Base-by-base conservation (phyloP, 2,113 vertebrate species). In the Strix uralensis region DNA sequence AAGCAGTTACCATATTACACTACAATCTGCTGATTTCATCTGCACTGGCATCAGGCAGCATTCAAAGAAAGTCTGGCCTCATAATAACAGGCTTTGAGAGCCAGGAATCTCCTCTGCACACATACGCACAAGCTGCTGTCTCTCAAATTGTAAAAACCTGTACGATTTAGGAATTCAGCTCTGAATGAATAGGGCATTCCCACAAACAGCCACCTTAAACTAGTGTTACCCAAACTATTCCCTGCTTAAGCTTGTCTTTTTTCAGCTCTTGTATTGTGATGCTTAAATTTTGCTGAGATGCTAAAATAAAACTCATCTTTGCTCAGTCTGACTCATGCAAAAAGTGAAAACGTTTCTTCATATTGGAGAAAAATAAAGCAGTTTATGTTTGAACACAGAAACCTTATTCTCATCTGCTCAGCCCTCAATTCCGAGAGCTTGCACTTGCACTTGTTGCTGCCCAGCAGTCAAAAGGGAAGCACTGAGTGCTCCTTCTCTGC, bases 1-100 rank as follows among this genome's bases (percentile, higher is more conserved):
- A 59, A 96, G 97, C 93, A 90, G 91, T 95, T 96, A 81, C 97
- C 90, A 93, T 59, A 97, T 97, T 97, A 96, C 95, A 88, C 96
- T 74, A 55, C 96, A 97, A 96, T 95, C 95, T 95, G 96, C 94
- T 94, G 97, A 95, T 97, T 97, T 97, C 96, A 97, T 97, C 97
- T 96, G 92, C 95, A 93, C 93, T 92, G 93, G 96, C 97, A 97
- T 93, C 97, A 97, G 89, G 96, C 95, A 92, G 94, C 71, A 49
- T 90, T 95, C 95, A 95, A 83, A 97, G 92, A 86, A 96, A 96
- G 91, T 78, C 94, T 95, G 96, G 93, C 86, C 93, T 88, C 86
- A 42, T 94, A 96, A 97, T 96, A 94, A 88, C 83, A 92, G 91
- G 57, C 81, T 97, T 92, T 57, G 95, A 95, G 95, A 96, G 89